A percentile compares a stretch with the other conserved stretches of the same genome.
These are phyloP conservation scores for Eptatretus burgeri DNA, from an alignment of 2,113 vertebrate genomes.

Conservation along the genomic window DNA sequence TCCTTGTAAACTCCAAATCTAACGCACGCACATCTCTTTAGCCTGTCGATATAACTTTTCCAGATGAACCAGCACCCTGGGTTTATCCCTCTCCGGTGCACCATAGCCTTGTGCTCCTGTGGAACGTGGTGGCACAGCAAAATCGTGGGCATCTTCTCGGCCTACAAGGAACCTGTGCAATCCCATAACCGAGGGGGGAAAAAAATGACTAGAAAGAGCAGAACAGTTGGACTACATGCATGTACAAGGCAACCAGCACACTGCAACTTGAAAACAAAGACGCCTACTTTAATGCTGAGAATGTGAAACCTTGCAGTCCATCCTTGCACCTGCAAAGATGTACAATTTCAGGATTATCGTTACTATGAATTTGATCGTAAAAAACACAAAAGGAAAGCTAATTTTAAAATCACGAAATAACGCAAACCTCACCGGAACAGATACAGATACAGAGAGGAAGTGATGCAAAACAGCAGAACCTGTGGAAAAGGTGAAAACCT, in stretches of 20 bases:
- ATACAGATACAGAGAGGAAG: conserved; percentile 45
- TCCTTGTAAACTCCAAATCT: no score
- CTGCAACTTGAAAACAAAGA: not conserved
- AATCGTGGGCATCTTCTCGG: not conserved
- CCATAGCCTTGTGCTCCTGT: no score
- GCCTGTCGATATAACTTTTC: no score
- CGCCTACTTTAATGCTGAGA: conserved; percentile 83
- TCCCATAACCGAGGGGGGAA: no score
- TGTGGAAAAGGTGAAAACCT: conserved; percentile 15
- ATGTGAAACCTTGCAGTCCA: conserved; percentile 77
- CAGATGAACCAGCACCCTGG: no score
- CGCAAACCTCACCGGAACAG: conserved; percentile 17
- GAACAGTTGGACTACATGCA: not conserved
- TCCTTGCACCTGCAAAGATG: conserved; percentile 49
- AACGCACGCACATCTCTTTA: no score
- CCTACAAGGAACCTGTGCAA: not conserved
- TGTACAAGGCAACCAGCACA: not conserved
- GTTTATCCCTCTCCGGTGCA: no score
- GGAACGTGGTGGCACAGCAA: no score
- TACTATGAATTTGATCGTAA: conserved; percentile 4
- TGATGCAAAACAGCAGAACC: conserved; percentile 45
- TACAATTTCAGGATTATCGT: no score
- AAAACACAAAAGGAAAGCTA: conserved; percentile 10
- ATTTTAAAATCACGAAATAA: conserved; percentile 11
- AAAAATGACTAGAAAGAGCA: not conserved